Base-by-base conservation (phyloP, 2,797 vertebrate species). In the Poecilia wingei region DNA sequence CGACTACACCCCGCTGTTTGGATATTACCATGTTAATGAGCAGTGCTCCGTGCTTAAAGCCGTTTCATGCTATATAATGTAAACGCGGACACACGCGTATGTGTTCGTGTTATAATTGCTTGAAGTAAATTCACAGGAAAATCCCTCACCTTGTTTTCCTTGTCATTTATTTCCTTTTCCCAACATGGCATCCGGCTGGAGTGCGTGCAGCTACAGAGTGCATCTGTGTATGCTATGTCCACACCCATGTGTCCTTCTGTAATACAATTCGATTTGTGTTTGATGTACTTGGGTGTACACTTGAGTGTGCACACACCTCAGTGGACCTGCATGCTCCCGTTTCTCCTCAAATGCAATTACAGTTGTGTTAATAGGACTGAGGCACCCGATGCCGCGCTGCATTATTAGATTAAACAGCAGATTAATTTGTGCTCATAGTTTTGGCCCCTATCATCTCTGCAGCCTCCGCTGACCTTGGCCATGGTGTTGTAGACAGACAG, bases 11-110 rank as follows among this genome's bases (percentile, higher is more conserved):
- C 95, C 82, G 95, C 96, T 95, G 95, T 92, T 95, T 93, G 89
- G 87, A 88, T 91, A 96, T 96, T 96, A 96, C 89, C 95, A 95
- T 96, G 94, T 81, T 96, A 96, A 96, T 96, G 95, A 95, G 90
- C 84, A 83, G 88, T 81, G 89, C 91, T 87, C 87, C 47, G 57
- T 90, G 92, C 88, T 94, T 94, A 92, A 92, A 94, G 93, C 91
- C 83, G 91, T 85, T 90, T 89, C 80, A 82, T 81, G 88, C 84
- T 89, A 87, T 83, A 86, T 12, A 70, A 43, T 33, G 47, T 80
- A 91, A 91, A 88, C 89, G 90, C 72, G 90, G 89, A 87, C 93
- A 88, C 86, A 89, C 89, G 82, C 57, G 59, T 33, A 61, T 33
- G 16, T 85, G 57, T 87, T 80, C 79, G 80, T 77, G 71, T 39